Evolutionary conservation across 2,113 vertebrate species (phyloP), one percentile per base, ranked within the genome.

Genomic region (Emydocephalus ijimae): DNA sequence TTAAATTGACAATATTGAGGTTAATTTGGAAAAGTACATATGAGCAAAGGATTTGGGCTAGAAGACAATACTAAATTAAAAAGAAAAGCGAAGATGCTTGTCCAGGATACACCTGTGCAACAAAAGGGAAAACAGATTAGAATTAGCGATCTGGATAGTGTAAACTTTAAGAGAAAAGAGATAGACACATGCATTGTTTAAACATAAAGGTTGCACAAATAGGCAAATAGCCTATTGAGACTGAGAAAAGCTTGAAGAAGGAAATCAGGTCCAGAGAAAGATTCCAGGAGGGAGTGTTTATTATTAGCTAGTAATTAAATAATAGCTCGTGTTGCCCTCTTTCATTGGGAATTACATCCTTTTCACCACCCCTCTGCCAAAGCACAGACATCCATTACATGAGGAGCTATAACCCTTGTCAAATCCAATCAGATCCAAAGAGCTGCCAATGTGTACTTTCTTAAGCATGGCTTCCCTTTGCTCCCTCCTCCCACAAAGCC

Each of bases 351-450:
- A 98, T 98, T 98, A 94, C 97, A 97, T 98, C 96, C 96, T 98
- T 97, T 98, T 97, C 98, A 97, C 98, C 97, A 97, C 97, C 97
- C 90, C 96, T 97, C 94, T 95, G 95, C 97, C 96, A 96, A 97
- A 97, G 97, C 98, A 97, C 96, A 98, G 97, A 97, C 97, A 98
- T 98, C 98, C 98, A 98, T 98, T 98, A 98, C 94, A 98, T 97
- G 97, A 98, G 98, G 96, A 98, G 97, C 98, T 98, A 98, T 98
- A 98, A 98, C 98, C 98, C 98, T 98, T 99, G 98, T 99, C 99
- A 98, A 96, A 98, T 98, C 96, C 96, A 97, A 99, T 99, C 98
- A 98, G 94, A 96, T 97, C 97, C 97, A 96, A 95, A 96, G 92
- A 39, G 97, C 97, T 98, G 98, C 97, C 97, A 96, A 98, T 95